Base-by-base conservation (phyloP, 2,888 invertebrate genomes). In the Aspidapion aeneum region DNA sequence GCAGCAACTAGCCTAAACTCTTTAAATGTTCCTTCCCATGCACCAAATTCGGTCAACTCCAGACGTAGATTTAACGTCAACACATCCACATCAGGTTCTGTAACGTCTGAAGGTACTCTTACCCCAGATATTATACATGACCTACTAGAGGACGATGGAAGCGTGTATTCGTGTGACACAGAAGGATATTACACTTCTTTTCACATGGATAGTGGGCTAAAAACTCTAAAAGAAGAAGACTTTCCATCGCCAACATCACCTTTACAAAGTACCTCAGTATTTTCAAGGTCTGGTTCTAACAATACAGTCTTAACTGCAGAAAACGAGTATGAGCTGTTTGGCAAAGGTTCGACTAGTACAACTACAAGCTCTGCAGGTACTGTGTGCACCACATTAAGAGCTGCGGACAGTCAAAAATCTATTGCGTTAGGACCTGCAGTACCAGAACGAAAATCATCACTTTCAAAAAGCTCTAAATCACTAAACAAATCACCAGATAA, bases 111-210 rank as follows among this genome's bases (percentile, higher is more conserved):
- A 80, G 92, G 92, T 20, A 93, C 93, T 2, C 82, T 92, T 35
- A 93, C 93, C 1, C 93, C 93, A 57, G 90, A 94, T 79, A 88
- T 91, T 58, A 91, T 90, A 67, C 88, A 90, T 72, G 88, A 93
- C 77, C 83, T 90, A 68, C 87, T 90, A 69, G 92, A 93, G 78
- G 94, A 94, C 76, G 87, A 90, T 58, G 94, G 94, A 71, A 95
- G 95, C 0, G 92, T 94, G 63, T 96, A 95, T 79, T 96, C 96
- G 1, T 94, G 96, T 76, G 98, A 98, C 76, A 96, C 96, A 1
- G 98, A 98, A 81, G 98, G 98, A 5, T 98, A 97, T 79, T 98
- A 96, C 78, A 98, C 98, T 0, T 96, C 96, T 18, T 98, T 98
- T 83, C 96, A 98, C 79, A 90, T 94, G 85, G 97, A 98, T 79